Conservation (phyloP, 1,140 invertebrate species). For the Drosophila kanapiae region DNA sequence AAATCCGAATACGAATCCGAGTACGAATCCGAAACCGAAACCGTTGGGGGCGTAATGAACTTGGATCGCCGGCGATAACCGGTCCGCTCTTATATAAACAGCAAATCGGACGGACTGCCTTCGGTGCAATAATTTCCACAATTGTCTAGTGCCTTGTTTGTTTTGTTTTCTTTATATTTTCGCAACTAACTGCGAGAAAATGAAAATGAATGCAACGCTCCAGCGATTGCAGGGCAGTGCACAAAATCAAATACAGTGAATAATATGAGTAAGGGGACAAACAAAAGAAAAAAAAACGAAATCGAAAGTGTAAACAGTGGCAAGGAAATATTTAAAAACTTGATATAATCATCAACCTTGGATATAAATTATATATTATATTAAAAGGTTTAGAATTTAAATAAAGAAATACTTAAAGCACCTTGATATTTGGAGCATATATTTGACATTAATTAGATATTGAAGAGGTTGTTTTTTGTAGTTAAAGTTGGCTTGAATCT, state of each 20-base stretch:
- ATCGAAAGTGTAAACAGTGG: slow-evolving; percentile 26
- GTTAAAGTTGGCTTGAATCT: no score
- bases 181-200: slow-evolving; percentile 47
- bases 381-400: not conserved
- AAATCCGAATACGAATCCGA: not conserved
- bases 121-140: slow-evolving; percentile 32
- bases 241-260: slow-evolving; percentile 33
- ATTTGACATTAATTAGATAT: no score
- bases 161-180: slow-evolving; percentile 24
- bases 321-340: not conserved
- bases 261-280: slow-evolving; percentile 20
- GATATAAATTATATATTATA: no score
- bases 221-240: slow-evolving; percentile 47
- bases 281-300: not conserved
- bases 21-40: not conserved
- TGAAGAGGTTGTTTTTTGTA: no score
- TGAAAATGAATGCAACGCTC: slow-evolving; percentile 53
- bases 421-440: not conserved
- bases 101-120: slow-evolving; percentile 17
- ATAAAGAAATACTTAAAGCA: no score
- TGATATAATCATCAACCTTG: not conserved
- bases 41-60: slow-evolving; percentile 69
- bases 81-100: slow-evolving; percentile 50
- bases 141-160: slow-evolving; percentile 20
- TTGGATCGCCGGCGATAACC: slow-evolving; percentile 70